Conservation (phyloP, 2,113 vertebrate genomes). For the Tamias sibiricus region DNA sequence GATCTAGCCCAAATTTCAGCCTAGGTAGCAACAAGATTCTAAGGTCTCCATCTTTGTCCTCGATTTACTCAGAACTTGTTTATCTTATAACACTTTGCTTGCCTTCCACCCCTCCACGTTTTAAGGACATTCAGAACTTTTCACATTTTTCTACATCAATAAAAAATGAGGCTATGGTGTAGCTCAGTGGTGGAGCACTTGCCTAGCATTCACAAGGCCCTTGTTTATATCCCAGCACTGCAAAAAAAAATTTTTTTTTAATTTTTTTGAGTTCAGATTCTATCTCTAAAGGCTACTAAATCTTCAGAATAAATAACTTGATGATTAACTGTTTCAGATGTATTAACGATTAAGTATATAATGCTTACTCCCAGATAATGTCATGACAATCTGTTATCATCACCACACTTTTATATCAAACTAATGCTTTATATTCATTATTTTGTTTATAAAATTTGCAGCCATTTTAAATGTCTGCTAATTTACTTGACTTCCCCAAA, state of each 20-base stretch:
- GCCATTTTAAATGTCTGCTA: background rate
- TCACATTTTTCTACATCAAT: background rate
- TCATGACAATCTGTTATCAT: background rate
- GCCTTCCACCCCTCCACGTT: background rate
- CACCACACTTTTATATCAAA: background rate
- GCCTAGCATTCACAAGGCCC: background rate
- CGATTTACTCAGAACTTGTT: conserved; percentile 35
- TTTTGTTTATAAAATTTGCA: background rate
- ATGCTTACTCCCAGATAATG: background rate
- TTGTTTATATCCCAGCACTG: background rate
- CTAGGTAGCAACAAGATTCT: background rate
- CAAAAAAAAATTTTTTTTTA: background rate
- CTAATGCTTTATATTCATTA: background rate
- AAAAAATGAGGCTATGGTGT: background rate
- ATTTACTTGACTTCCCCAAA: conserved; percentile 6
- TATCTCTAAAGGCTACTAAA: background rate
- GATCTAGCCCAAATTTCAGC: background rate
- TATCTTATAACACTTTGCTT: background rate
- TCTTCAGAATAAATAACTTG: background rate
- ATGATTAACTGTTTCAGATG: background rate
- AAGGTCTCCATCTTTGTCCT: background rate
- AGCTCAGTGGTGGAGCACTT: background rate
- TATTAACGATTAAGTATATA: conserved; percentile 10
- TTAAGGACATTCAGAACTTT: background rate
- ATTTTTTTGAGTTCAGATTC: background rate